Conservation (phyloP, 2,888 invertebrate species). For the Agapetus fuscipes region DNA sequence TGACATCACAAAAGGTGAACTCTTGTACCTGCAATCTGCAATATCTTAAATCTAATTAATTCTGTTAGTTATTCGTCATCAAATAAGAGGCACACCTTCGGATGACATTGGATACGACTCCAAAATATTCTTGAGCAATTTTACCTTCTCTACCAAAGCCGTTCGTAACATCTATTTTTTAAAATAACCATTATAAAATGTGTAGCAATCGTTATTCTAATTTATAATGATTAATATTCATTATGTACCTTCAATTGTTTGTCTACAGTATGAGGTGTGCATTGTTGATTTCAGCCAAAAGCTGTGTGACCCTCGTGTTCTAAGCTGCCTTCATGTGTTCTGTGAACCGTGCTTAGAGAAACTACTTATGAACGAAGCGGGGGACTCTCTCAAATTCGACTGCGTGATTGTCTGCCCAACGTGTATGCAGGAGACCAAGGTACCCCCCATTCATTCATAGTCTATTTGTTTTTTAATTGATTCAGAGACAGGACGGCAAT, state of each 20-base stretch:
- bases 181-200: too few relatives aligned
- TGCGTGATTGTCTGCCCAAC: constrained; percentile 63
- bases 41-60: too few relatives aligned
- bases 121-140: too few relatives aligned
- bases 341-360: constrained; percentile 87
- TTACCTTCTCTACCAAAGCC: too few relatives aligned
- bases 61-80: too few relatives aligned
- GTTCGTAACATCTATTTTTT: too few relatives aligned
- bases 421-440: constrained; percentile 80
- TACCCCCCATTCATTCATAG: constrained; percentile 33
- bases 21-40: too few relatives aligned
- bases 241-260: constrained; percentile 5
- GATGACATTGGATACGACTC: too few relatives aligned
- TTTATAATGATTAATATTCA: constrained; percentile 1
- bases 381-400: constrained; percentile 54
- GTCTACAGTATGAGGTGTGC: constrained; percentile 4
- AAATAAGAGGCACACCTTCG: too few relatives aligned
- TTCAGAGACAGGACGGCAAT: not conserved
- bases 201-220: constrained; percentile 1
- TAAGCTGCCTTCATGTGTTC: constrained; percentile 91
- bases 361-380: constrained; percentile 60
- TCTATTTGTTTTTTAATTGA: not conserved
- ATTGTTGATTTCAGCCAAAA: constrained; percentile 48
- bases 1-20: too few relatives aligned
- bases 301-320: constrained; percentile 72